Conservation (phyloP, 2,888 invertebrate genomes). For the Coelopa pilipes region DNA sequence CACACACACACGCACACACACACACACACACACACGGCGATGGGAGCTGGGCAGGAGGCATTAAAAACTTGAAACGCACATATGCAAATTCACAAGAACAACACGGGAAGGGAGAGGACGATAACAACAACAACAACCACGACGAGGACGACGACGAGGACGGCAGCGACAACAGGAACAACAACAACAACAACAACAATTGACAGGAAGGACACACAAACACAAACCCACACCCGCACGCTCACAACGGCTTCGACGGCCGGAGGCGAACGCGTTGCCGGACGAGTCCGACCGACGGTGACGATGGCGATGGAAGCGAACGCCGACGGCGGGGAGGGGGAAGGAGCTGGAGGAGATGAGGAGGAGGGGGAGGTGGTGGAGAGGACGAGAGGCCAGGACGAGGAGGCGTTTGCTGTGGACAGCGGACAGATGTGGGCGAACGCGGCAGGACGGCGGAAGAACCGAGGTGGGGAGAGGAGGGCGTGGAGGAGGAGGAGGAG, state of each 20-base stretch:
- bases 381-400: too few species aligned
- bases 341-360: background rate
- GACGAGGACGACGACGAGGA: background rate
- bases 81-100: constrained; percentile 28
- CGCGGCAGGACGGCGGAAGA: background rate
- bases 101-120: background rate
- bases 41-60: background rate
- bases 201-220: background rate
- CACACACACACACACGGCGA: background rate
- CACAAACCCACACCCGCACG: background rate
- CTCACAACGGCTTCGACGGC: background rate
- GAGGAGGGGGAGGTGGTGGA: too few species aligned
- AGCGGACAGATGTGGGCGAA: background rate
- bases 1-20: background rate
- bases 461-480: background rate
- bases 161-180: too few species aligned
- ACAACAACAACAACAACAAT: background rate
- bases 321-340: background rate
- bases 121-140: background rate
- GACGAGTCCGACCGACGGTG: background rate
- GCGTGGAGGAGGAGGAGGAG: too few species aligned
- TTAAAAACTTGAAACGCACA: constrained; percentile 25
- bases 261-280: background rate
- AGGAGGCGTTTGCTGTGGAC: too few species aligned
- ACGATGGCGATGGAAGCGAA: too few species aligned